Conservation (phyloP, 2,888 invertebrate species). For the Zaprionus obscuricornis region DNA sequence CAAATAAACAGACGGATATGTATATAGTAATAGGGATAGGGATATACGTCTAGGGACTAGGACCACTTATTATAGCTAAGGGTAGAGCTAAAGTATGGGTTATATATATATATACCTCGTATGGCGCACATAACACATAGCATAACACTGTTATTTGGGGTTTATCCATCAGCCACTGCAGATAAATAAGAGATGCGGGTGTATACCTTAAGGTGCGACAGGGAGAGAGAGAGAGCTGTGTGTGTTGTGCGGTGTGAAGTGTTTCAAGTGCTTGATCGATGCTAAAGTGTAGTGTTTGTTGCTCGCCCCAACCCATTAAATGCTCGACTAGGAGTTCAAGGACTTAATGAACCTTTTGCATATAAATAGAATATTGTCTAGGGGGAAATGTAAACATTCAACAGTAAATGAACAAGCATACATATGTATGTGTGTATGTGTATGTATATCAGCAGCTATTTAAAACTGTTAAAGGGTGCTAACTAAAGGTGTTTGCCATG, state of each 20-base stretch:
- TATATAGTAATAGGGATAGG: constrained; percentile 21
- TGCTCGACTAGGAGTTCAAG: constrained; percentile 50
- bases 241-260: constrained; percentile 31
- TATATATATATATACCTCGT: too few relatives aligned
- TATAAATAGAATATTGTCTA: constrained; percentile 45
- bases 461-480: too few relatives aligned
- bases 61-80: background rate
- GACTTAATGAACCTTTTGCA: constrained; percentile 45
- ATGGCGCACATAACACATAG: too few relatives aligned
- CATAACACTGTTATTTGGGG: constrained; percentile 38
- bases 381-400: background rate
- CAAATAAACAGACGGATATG: too few relatives aligned
- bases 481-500: too few relatives aligned
- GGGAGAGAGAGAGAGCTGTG: too few relatives aligned
- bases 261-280: constrained; percentile 19
- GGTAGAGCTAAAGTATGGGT: constrained; percentile 11
- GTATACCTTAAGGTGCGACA: constrained; percentile 28
- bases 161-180: constrained; percentile 32
- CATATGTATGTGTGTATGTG: too few relatives aligned
- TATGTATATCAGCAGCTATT: too few relatives aligned
- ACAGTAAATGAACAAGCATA: too few relatives aligned
- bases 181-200: constrained; percentile 43
- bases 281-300: constrained; percentile 27
- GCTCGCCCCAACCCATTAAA: constrained; percentile 6
- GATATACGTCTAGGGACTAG: background rate